A percentile compares a stretch with the other conserved stretches of the same genome.
phyloP scores from a whole-genome alignment of 2,113 vertebrate genomes.

The Peromyscus californicus region DNA sequence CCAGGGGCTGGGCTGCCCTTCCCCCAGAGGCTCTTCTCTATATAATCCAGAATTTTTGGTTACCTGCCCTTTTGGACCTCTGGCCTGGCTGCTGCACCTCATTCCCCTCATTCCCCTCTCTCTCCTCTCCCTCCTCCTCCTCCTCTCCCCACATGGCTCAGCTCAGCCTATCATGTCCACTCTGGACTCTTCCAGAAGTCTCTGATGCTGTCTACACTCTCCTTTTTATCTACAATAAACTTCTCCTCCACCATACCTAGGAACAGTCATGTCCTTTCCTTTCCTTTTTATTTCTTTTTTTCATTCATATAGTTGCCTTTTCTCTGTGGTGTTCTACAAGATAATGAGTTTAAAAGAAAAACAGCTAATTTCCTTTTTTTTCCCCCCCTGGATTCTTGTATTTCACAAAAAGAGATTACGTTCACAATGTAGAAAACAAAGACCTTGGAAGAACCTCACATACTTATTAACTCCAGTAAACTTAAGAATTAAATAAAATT shows the following conservation, averaged over 20 bases:
- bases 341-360: constrained; percentile 65
- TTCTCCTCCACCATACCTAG: neutral
- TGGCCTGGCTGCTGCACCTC: neutral
- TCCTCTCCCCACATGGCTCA: no score
- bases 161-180: no score
- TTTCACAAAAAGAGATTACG: constrained; percentile 52
- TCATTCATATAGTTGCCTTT: constrained; percentile 24
- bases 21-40: neutral
- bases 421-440: constrained; percentile 36
- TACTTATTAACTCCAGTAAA: constrained; percentile 58
- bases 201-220: neutral
- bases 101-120: neutral
- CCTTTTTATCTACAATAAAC: no score
- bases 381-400: constrained; percentile 39
- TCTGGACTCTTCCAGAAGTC: no score
- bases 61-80: neutral
- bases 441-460: constrained; percentile 41
- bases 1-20: neutral
- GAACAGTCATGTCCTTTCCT: neutral
- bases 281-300: neutral
- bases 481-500: constrained; percentile 51
- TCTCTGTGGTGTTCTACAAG: constrained; percentile 54
- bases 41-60: neutral
- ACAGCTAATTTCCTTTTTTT: constrained; percentile 63
- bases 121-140: neutral